Evolutionary conservation across 1,140 invertebrate genomes (phyloP), one percentile per base, ranked within the genome.

Genomic region (Drosophila littoralis): DNA sequence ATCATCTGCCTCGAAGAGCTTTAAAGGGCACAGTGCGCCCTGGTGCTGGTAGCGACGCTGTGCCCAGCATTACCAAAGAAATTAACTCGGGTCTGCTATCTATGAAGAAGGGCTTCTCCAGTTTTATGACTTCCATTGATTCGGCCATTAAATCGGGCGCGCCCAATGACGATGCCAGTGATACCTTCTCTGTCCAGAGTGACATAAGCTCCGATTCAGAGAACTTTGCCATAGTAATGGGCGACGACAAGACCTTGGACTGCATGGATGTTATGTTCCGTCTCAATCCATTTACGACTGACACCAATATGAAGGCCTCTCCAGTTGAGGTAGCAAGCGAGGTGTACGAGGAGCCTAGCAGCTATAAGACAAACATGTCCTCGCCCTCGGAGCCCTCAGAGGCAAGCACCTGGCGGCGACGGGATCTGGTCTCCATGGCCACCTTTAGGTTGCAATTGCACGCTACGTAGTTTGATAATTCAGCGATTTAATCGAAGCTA

Each of bases 151-250:
- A 95, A 77, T 92, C 90, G n/a, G 85, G 91, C 7, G 93, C 94
- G 0, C 94, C 94, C 1, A 94, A 95, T 0, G 95, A 96, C 82
- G 96, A 96, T 84, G 93, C 93, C n/a, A 95, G 95, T 76, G 96
- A 96, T 84, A 94, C 94, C 0, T 92, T 95, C 32, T 96, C 95
- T 0, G 94, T 95, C 70, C 93, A 95, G 64, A 96, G 96, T 69
- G 96, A 96, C 71, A 94, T 95, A n/a, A 96, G 96, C 79, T 97
- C 96, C 0, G 96, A 97, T 91, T 96, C 96, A 75, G 96, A 97
- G 75, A 95, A 96, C 78, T 97, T 95, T 84, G 94, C 96, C 7
- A 93, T 96, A 5, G 93, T 96, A 12, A 94, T 78, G 92, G 95
- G 93, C n/a, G 94, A 94, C 32, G 94, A 95, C 38, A 95, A 95